phyloP scores from a whole-genome alignment of 2,797 vertebrate species.

The Lates japonicus region DNA sequence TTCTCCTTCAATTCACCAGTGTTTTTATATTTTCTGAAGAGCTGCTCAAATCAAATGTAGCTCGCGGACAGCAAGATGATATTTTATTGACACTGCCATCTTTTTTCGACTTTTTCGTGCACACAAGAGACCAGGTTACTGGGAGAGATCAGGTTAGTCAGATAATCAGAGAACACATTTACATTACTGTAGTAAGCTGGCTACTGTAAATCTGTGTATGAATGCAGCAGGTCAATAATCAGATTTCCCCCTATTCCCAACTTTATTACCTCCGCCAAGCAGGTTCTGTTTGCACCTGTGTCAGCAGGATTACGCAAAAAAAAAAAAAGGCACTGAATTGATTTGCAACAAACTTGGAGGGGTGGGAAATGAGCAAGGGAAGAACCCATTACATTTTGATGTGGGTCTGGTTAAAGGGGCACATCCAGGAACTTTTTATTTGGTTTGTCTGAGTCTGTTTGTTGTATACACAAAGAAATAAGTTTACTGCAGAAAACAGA shows the following conservation, averaged over 20 bases:
- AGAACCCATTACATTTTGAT: too few relatives aligned
- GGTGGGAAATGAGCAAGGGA: too few relatives aligned
- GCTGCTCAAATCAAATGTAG: slow-evolving; percentile 5
- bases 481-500: background rate
- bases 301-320: too few relatives aligned
- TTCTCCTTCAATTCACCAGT: background rate
- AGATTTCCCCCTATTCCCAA: too few relatives aligned
- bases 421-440: too few relatives aligned
- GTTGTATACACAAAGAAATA: background rate
- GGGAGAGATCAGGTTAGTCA: slow-evolving; percentile 6
- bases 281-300: too few relatives aligned
- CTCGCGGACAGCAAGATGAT: background rate
- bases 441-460: too few relatives aligned
- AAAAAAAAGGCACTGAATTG: too few relatives aligned
- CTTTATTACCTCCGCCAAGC: too few relatives aligned
- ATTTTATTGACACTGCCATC: background rate
- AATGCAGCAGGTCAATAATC: background rate
- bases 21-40: background rate
- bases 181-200: slow-evolving; percentile 6
- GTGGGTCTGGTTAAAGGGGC: too few relatives aligned
- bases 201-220: background rate
- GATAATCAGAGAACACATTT: background rate
- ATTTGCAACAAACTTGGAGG: too few relatives aligned
- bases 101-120: slow-evolving; percentile 1
- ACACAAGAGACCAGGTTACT: slow-evolving; percentile 1